phyloP scores from a whole-genome alignment of 2,797 vertebrate species.

The Carcharodon carcharias region DNA sequence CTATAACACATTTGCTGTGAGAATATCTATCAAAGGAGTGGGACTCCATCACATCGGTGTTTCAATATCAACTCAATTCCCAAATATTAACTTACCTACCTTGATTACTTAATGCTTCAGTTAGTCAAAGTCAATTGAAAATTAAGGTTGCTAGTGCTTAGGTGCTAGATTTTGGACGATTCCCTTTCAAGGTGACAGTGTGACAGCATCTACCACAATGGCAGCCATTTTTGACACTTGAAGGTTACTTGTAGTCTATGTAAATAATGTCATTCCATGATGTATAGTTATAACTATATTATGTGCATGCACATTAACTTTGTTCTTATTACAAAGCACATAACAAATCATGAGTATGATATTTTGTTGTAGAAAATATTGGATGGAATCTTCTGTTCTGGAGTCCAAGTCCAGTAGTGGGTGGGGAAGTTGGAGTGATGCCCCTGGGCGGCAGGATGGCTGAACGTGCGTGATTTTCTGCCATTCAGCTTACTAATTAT shows the following conservation, averaged over 20 bases:
- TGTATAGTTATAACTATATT: neutral
- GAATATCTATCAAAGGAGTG: neutral
- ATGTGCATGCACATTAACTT: neutral
- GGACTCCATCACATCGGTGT: neutral
- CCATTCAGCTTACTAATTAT: no score
- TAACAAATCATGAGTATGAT: neutral
- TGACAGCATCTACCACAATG: neutral
- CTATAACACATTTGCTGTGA: neutral
- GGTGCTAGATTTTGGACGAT: neutral
- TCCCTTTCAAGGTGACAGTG: no score
- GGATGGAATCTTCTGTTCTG: no score
- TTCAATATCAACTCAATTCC: neutral
- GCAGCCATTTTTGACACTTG: neutral
- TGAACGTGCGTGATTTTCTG: no score
- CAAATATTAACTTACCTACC: neutral
- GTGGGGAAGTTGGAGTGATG: no score
- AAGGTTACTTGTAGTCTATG: neutral
- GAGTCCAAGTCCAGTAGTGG: no score
- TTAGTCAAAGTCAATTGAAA: conserved; percentile 7
- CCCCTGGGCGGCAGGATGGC: no score
- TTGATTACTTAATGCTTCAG: neutral
- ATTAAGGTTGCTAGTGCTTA: neutral
- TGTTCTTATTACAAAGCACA: neutral
- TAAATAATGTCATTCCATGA: neutral
- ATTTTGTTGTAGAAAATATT: neutral